Base-by-base conservation (phyloP, 2,797 vertebrate genomes). In the Arremon aurantiirostris region DNA sequence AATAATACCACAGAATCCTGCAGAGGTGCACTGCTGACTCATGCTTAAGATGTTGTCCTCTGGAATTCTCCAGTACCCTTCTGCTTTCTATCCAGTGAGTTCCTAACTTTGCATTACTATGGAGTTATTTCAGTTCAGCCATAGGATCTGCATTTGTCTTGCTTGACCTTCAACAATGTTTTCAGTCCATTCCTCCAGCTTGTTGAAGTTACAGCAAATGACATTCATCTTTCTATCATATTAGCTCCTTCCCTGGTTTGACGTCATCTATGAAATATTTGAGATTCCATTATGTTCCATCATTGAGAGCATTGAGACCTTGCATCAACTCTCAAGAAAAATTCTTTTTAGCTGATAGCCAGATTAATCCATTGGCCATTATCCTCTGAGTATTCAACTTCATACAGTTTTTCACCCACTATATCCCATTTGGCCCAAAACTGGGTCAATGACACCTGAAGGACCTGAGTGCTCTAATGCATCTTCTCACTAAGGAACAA, bases 241-340 rank as follows among this genome's bases (percentile, higher is more conserved):
- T 65, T 21, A 26, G 37, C 28, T 82, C 0, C 28, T 85, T 89
- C 12, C 14, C 20, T 0, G 0, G 6, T 47, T 50, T 52, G 35
- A 56, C 7, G 28, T 34, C 4, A 41, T 21, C 23, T 19, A 7
- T 68, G 9, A 81, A 6, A 4, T 41, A 22, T 46, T 69, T 61
- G 24, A 60, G 5, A 9, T 56, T 75, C 16, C 9, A 41, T 60
- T 86, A 21, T 49, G 14, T 57, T 55, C 13, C 26, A 44, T 50
- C 24, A 75, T 19, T 6, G 47, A 68, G 17, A 30, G 1, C 15
- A 24, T 12, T 35, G 27, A 55, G 15, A 6, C 9, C 42, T 86
- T 57, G 20, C 35, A 55, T 65, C 23, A 75, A 2, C 1, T 6
- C 4, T 24, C 20, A 55, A 35, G 14, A 21, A 82, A 70, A 12